Percentiles rank a stretch among this genome's conserved stretches.
Conservation (phyloP, 2,797 vertebrate genomes). For the Astyanax mexicanus region DNA sequence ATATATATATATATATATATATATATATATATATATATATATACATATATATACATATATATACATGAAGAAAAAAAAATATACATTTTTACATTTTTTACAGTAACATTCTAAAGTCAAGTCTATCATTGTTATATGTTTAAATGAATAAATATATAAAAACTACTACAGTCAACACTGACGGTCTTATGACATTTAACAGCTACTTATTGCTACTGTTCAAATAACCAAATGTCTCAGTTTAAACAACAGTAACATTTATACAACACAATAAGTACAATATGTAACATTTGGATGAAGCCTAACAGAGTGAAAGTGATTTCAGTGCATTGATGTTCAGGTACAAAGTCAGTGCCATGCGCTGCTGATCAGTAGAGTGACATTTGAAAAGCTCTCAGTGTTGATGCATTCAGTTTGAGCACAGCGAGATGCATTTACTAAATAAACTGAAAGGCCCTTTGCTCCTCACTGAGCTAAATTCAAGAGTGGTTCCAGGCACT, state of each 20-base stretch:
- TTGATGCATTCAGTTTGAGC: slow-evolving; percentile 32
- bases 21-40: no score
- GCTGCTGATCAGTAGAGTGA: slow-evolving; percentile 35
- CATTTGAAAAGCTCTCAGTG: slow-evolving; percentile 54
- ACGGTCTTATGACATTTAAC: background rate
- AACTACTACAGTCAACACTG: no score
- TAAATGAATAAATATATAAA: no score
- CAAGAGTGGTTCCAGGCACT: slow-evolving; percentile 41
- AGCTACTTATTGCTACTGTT: background rate
- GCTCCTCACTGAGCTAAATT: slow-evolving; percentile 44
- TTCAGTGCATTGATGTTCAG: slow-evolving; percentile 4
- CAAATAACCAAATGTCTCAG: background rate
- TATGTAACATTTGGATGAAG: background rate
- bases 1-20: no score
- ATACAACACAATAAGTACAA: background rate
- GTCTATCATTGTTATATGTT: no score
- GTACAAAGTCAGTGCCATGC: slow-evolving; percentile 22
- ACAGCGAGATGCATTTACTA: slow-evolving; percentile 47
- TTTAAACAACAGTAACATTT: no score
- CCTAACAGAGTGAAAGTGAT: slow-evolving; percentile 9
- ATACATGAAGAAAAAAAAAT: no score
- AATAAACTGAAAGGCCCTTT: slow-evolving; percentile 53
- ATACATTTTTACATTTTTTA: no score
- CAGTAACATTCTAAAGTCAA: no score
- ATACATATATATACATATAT: no score